Conservation (phyloP, 2,113 vertebrate genomes). For the Grantiella picta region DNA sequence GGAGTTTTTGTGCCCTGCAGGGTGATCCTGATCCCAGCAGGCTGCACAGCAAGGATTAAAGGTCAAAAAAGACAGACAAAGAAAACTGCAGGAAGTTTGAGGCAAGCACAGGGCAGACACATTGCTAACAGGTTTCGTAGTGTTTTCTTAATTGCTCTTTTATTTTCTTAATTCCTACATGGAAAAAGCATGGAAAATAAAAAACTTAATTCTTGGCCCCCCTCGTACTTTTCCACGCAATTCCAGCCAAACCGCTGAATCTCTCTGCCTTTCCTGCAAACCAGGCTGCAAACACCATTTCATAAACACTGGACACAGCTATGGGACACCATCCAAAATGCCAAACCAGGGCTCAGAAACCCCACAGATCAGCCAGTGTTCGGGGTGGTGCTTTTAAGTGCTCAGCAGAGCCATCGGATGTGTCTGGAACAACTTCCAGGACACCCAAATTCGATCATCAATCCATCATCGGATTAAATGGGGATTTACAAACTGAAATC, state of each 20-base stretch:
- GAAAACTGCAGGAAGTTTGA: background rate
- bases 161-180: background rate
- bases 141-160: background rate
- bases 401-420: fast-evolving
- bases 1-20: background rate
- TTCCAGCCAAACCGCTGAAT: background rate
- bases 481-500: background rate
- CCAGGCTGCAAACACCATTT: background rate
- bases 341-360: background rate
- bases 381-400: background rate
- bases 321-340: background rate
- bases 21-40: background rate
- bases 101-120: background rate
- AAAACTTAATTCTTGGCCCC: background rate
- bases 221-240: background rate
- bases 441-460: background rate
- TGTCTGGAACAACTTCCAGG: background rate
- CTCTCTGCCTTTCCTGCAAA: background rate
- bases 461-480: fast-evolving
- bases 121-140: background rate
- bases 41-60: background rate
- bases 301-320: background rate
- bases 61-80: background rate
- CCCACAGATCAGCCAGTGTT: background rate
- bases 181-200: background rate